Evolutionary conservation across 2,888 invertebrate species (phyloP).

Genomic region (Nomada goodeniana): DNA sequence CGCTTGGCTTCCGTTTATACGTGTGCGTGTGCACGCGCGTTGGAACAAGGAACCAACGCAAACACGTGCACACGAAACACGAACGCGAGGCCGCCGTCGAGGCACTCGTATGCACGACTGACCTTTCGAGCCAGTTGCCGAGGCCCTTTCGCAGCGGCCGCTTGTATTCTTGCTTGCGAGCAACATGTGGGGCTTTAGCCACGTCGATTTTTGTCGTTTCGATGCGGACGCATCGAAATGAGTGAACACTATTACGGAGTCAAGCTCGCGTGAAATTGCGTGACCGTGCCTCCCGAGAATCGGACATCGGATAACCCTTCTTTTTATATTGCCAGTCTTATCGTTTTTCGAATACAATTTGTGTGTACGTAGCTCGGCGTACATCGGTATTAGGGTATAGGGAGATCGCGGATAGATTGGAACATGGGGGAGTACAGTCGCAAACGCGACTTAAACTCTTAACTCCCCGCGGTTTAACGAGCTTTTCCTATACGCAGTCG

Average conservation of each 20-base stretch:
- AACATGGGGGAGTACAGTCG: neutral
- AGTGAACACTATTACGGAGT: constrained; percentile 23
- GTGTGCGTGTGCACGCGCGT: neutral
- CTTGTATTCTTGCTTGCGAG: constrained; percentile 42
- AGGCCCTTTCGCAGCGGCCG: constrained; percentile 52
- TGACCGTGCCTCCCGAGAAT: neutral
- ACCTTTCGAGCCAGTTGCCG: constrained; percentile 48
- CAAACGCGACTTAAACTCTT: neutral
- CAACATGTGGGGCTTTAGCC: constrained; percentile 50
- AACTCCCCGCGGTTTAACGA: neutral
- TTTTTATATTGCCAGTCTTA: too few species aligned
- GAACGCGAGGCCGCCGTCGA: constrained; percentile 33
- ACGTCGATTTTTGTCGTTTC: constrained; percentile 50
- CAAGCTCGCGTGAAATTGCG: constrained; percentile 21
- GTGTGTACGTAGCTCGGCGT: too few species aligned
- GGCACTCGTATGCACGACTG: constrained; percentile 57
- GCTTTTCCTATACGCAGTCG: neutral
- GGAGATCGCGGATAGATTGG: neutral
- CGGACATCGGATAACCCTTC: neutral
- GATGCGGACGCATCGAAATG: constrained; percentile 30
- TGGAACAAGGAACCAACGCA: neutral
- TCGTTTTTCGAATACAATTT: neutral
- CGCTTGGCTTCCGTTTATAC: neutral
- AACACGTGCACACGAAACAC: neutral
- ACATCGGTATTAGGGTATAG: too few species aligned